Evolutionary conservation across 2,888 invertebrate genomes (phyloP).

Genomic region (Xanthorhoe spadicearia): DNA sequence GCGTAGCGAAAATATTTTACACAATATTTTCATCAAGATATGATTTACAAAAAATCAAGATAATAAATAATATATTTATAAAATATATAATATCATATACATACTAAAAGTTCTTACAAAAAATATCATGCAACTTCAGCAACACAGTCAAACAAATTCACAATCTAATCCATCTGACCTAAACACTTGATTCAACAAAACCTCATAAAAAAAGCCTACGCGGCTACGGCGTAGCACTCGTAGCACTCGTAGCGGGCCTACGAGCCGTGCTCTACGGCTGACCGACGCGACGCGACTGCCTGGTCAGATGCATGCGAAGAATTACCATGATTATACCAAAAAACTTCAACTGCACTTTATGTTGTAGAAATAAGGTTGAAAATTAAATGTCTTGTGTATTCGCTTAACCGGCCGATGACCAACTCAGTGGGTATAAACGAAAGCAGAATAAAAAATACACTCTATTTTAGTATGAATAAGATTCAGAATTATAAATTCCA

Average conservation of each 20-base stretch:
- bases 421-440: conserved; percentile 37
- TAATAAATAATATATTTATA: too few species aligned
- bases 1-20: not conserved
- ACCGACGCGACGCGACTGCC: conserved; percentile 45
- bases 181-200: conserved; percentile 38
- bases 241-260: conserved; percentile 49
- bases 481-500: too few species aligned
- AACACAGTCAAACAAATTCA: conserved; percentile 6
- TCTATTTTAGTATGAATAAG: too few species aligned
- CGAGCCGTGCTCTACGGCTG: conserved; percentile 54
- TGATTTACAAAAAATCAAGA: too few species aligned
- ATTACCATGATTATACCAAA: conserved; percentile 9
- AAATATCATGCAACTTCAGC: conserved; percentile 1
- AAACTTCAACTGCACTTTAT: conserved; percentile 23
- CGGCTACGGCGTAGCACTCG: conserved; percentile 47
- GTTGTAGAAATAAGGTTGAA: conserved; percentile 6
- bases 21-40: not conserved
- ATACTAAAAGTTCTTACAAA: not conserved
- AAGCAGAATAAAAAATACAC: not conserved
- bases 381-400: conserved; percentile 11
- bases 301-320: conserved; percentile 34
- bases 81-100: too few species aligned
- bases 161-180: conserved; percentile 21
- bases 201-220: conserved; percentile 31
- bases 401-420: conserved; percentile 63